Conservation (phyloP, 53 echinoderm and acorn worm species). For the Mesocentrotus franciscanus region DNA sequence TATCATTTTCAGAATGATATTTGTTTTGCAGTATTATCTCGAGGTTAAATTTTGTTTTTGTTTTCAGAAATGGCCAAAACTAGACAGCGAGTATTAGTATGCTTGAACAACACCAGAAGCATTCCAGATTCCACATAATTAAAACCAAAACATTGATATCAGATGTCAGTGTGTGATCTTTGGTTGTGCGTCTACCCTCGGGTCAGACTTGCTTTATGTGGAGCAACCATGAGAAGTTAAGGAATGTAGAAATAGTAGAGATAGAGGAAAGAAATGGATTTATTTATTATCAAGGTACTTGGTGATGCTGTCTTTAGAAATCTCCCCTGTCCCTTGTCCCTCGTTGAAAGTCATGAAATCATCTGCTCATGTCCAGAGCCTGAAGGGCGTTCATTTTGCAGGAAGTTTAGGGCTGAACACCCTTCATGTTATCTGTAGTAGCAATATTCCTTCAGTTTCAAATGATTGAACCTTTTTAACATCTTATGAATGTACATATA, state of each 20-base stretch:
- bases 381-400: not conserved
- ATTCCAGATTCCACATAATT: not conserved
- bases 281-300: not conserved
- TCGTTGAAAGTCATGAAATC: not conserved
- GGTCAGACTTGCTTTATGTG: not conserved
- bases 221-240: not conserved
- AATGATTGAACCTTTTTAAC: no score
- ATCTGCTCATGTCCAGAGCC: not conserved
- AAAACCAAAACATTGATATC: not conserved
- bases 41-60: not conserved
- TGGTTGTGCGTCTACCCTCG: not conserved
- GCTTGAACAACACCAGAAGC: not conserved
- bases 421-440: not conserved
- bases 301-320: not conserved
- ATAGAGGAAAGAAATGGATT: not conserved
- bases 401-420: not conserved
- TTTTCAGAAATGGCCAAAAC: constrained; percentile 17
- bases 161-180: not conserved
- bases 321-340: not conserved
- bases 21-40: constrained; percentile 12
- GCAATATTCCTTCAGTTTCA: not conserved
- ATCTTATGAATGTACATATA: no score
- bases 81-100: not conserved
- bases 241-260: not conserved
- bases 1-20: not conserved